Evolutionary conservation across 2,113 vertebrate genomes (phyloP), one percentile per base, ranked within the genome.

Genomic region (Callipepla squamata): DNA sequence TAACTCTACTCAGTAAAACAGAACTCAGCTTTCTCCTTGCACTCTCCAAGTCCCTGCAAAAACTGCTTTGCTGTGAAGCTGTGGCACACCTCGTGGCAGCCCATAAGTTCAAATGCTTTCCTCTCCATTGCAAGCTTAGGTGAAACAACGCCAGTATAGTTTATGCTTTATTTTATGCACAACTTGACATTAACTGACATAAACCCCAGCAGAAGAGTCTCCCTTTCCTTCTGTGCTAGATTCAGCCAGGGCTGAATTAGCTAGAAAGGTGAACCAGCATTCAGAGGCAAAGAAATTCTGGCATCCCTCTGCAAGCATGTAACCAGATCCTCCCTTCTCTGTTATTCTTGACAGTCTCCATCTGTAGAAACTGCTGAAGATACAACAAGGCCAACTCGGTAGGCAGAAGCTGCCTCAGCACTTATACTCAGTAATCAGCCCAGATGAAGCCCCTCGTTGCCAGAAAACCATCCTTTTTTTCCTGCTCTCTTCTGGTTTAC

Each of bases 271-370:
- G 80, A 89, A 38, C 3, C 6, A 90, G 30, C 0, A 0, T 13
- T 53, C 63, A 88, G 38, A 38, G 67, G 50, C 58, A 94, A 85
- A 28, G 79, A 80, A 93, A 85, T 80, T 68, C 84, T 89, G 78
- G 38, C 78, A 82, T 91, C 89, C 80, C 81, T 73, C 70, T 89
- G 81, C n/a, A 19, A 95, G 74, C 22, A 26, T 80, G 76, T 90
- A 93, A 90, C 25, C 59, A 76, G 75, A 85, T 89, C 80, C 70
- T 91, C 84, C 69, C 34, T 85, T 38, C 55, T 61, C 70, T 89
- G 59, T 87, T 91, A 79, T 50, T 79, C 70, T 93, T 84, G 81
- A 87, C 70, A 87, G 38, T 82, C 63, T 78, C 80, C 25, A 72
- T 45, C 87, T 67, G 23, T 62, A 85, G 75, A 55, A 93, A 77